Evolutionary conservation across 2,797 vertebrate species (phyloP).

Genomic region (Ctenopoma kingsleyae): DNA sequence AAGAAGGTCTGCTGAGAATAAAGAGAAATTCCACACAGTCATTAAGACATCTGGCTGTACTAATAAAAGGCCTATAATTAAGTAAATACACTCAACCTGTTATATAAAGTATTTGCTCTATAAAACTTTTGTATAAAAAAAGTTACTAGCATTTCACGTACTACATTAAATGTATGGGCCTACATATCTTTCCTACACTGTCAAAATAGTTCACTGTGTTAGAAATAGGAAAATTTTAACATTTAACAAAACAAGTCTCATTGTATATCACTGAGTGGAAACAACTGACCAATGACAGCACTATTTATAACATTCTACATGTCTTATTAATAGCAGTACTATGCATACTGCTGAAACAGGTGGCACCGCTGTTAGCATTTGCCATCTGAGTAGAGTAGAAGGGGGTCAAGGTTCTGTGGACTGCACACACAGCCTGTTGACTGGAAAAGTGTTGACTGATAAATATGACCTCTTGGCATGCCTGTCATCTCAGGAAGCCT

Average conservation of each 20-base stretch:
- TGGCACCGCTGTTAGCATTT: conserved; percentile 65
- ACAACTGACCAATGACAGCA: conserved; percentile 49
- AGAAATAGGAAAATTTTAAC: conserved; percentile 47
- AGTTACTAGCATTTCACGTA: not conserved
- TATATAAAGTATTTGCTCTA: conserved; percentile 3
- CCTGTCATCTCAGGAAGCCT: conserved; percentile 59
- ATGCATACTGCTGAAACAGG: conserved; percentile 68
- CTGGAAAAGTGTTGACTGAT: conserved; percentile 67
- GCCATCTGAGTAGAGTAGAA: conserved; percentile 57
- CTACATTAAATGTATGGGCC: not conserved
- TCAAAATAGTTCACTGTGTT: not conserved
- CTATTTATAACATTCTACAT: conserved; percentile 34
- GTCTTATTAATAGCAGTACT: conserved; percentile 69
- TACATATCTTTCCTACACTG: not conserved
- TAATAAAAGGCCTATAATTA: conserved; percentile 14
- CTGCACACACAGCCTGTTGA: conserved; percentile 60
- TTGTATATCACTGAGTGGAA: conserved; percentile 40
- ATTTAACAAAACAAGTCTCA: conserved; percentile 44
- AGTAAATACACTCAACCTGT: conserved; percentile 10
- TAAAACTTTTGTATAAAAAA: conserved; percentile 6
- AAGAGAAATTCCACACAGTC: conserved; percentile 15
- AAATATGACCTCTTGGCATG: conserved; percentile 61
- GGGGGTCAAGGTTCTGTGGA: conserved; percentile 58
- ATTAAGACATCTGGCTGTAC: conserved; percentile 31
- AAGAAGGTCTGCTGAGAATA: conserved; percentile 22